Base-by-base conservation (phyloP, 2,797 vertebrate species). In the Sebastes itinus region DNA sequence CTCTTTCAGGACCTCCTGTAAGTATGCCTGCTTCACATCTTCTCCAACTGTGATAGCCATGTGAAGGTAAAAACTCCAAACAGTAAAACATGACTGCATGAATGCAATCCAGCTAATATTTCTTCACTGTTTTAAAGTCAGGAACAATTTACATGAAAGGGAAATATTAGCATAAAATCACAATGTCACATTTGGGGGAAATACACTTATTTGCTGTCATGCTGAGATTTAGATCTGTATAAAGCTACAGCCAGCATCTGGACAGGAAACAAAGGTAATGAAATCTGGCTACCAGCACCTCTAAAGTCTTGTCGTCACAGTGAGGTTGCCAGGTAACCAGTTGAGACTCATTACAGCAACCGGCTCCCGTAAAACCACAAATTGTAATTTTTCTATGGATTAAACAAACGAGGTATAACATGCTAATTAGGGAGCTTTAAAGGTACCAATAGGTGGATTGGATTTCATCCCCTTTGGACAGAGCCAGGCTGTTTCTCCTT, bases 1-100 rank as follows among this genome's bases (percentile, higher is more conserved):
- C 23, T 93, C 79, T 93, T 92, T 87, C 93, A 99, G 98, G 98
- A 96, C 97, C 97, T 96, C 97, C 98, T 96, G 98, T 99, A 99
- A 99, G 98, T 99, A 99, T 91, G 35, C 77, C 86, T 61, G 90
- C 86, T 86, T 91, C 87, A 59, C 87, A 78, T 84, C 88, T 84
- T 82, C 85, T 71, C 65, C 84, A 79, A 80, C 70, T 83, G 75
- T 77, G 79, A 80, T 65, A 42, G 7, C 77, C 71, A 61, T 4
- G 42, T 63, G 49, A 92, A 94, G 92, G 93, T 95, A 94, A 93
- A 88, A 72, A 28, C 69, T 58, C 10, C 5, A 7, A 66, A 63
- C 23, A 33, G 8, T 67, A 11, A 63, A 65, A 60, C n/a, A n/a
- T 4, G 10, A 33, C 56, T 23, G 11, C 49, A 46, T 54, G 32